Evolutionary conservation across 2,113 vertebrate genomes (phyloP).

Genomic region (Trichomycterus rosablanca): DNA sequence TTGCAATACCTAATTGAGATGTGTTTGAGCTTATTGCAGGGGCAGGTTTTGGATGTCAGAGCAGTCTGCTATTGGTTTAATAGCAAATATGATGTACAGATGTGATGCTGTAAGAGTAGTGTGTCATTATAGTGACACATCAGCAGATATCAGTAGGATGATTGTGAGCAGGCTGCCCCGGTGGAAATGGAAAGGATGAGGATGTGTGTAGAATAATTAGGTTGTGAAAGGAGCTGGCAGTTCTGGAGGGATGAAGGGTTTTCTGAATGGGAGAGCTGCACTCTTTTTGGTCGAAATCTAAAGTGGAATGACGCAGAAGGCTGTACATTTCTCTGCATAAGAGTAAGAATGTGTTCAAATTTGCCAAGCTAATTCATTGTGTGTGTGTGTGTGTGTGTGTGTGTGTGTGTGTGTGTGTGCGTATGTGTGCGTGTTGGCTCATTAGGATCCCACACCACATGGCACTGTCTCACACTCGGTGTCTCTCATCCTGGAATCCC

Average conservation of each 20-base stretch:
- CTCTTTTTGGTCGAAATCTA: constrained; percentile 36
- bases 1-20: too few species aligned
- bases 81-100: not conserved
- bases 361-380: constrained; percentile 14
- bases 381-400: constrained; percentile 15
- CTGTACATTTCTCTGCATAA: constrained; percentile 1
- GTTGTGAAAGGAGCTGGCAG: constrained; percentile 1
- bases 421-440: constrained; percentile 10
- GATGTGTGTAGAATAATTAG: constrained; percentile 12
- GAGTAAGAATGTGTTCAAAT: not conserved
- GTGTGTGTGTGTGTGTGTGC: constrained; percentile 10
- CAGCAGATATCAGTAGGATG: constrained; percentile 2
- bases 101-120: not conserved
- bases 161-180: constrained; percentile 3
- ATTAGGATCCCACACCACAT: constrained; percentile 26
- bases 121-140: constrained; percentile 12
- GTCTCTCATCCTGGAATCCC: constrained; percentile 17
- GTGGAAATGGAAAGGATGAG: not conserved
- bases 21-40: too few species aligned
- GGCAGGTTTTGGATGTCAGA: not conserved
- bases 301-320: constrained; percentile 38
- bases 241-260: constrained; percentile 14
- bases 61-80: not conserved
- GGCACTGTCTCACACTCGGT: constrained; percentile 19
- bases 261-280: constrained; percentile 19